These are phyloP conservation scores for Cricetomys ansorgei DNA, from an alignment of 2,113 vertebrate species.

Conservation along the genomic window DNA sequence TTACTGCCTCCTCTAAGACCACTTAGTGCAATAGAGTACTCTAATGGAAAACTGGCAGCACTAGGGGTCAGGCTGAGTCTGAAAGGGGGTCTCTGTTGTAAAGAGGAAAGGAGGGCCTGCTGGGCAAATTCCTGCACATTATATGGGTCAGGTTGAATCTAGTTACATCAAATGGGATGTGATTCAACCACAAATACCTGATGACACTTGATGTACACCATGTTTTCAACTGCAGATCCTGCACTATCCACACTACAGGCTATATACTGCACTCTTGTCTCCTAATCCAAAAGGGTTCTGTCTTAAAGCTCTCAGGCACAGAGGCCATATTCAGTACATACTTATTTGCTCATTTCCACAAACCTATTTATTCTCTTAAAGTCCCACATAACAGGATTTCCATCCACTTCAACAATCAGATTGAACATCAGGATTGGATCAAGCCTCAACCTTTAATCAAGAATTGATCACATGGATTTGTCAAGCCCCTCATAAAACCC, in stretches of 20 bases:
- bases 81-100: slow-evolving; percentile 60
- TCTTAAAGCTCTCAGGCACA: neutral
- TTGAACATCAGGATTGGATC: neutral
- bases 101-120: slow-evolving; percentile 46
- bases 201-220: neutral
- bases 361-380: neutral
- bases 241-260: neutral
- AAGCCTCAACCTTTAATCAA: neutral
- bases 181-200: slow-evolving; percentile 49
- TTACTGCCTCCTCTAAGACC: slow-evolving; percentile 46
- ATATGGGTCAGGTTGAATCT: slow-evolving; percentile 38
- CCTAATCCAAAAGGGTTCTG: neutral
- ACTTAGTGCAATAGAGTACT: slow-evolving; percentile 28
- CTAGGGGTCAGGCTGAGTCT: slow-evolving; percentile 44
- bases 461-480: slow-evolving; percentile 21
- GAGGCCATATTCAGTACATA: neutral
- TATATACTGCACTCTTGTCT: neutral
- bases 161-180: slow-evolving; percentile 48
- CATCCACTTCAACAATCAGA: neutral
- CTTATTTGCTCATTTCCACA: neutral
- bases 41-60: slow-evolving; percentile 62
- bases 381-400: neutral
- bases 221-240: neutral
- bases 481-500: slow-evolving; percentile 6
- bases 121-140: slow-evolving; percentile 56